Conservation (phyloP, 35 echinoderm and acorn worm species). For the Lytechinus variegatus region DNA sequence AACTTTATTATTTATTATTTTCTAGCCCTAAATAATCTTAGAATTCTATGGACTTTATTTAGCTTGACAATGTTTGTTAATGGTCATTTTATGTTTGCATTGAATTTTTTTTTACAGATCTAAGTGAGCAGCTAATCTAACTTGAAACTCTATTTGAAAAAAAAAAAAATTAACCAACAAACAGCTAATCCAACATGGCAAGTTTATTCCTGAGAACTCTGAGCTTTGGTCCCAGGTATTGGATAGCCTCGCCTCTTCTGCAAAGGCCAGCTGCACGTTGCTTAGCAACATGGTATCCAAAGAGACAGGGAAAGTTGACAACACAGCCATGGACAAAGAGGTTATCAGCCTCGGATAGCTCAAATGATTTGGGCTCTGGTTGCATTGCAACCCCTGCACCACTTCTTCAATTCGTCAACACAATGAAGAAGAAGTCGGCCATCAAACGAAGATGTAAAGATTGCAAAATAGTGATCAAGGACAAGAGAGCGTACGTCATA, state of each 20-base stretch:
- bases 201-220: background rate
- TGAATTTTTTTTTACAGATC: too few species aligned
- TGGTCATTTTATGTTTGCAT: too few species aligned
- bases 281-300: background rate
- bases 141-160: too few species aligned
- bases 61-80: too few species aligned
- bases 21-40: too few species aligned
- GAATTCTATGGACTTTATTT: too few species aligned
- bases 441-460: conserved; percentile 44
- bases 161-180: background rate
- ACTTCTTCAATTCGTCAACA: background rate
- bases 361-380: background rate
- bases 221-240: background rate
- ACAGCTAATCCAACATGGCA: background rate
- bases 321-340: background rate
- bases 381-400: conserved; percentile 18
- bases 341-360: background rate
- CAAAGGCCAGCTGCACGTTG: background rate
- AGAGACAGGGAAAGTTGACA: background rate
- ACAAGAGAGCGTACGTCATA: conserved; percentile 29
- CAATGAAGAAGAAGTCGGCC: conserved; percentile 22
- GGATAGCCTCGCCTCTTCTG: background rate
- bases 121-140: too few species aligned
- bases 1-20: too few species aligned
- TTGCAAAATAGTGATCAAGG: conserved; percentile 37